Percentiles rank a stretch among this genome's conserved stretches.
phyloP scores from a whole-genome alignment of 2,113 vertebrate species.

The Caranx ignobilis region DNA sequence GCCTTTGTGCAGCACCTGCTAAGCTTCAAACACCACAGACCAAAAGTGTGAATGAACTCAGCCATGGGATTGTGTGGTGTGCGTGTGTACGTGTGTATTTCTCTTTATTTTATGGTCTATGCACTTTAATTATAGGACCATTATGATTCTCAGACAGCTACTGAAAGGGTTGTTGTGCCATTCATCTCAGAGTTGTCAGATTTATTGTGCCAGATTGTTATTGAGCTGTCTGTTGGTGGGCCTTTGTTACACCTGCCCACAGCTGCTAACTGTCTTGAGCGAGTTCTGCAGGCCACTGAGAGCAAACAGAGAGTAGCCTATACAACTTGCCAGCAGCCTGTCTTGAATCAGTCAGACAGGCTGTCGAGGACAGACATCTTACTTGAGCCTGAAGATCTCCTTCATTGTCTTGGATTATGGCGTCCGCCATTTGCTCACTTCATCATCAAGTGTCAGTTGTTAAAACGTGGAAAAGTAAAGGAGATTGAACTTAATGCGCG shows the following conservation, averaged over 20 bases:
- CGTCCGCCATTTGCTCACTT: constrained; percentile 63
- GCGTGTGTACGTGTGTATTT: constrained; percentile 2
- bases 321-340: not conserved
- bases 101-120: not conserved
- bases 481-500: not conserved
- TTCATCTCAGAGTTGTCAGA: not conserved
- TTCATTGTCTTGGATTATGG: constrained; percentile 56
- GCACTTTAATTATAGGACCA: not conserved
- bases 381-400: constrained; percentile 83
- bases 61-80: constrained; percentile 1
- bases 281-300: not conserved
- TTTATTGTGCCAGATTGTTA: not conserved
- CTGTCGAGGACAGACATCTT: constrained; percentile 12
- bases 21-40: constrained; percentile 27
- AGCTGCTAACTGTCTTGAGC: not conserved
- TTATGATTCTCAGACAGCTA: not conserved
- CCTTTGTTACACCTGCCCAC: not conserved
- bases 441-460: not conserved
- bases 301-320: not conserved
- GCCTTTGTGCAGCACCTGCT: constrained; percentile 21
- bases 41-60: constrained; percentile 49
- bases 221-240: not conserved
- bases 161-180: not conserved
- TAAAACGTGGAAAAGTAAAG: not conserved
- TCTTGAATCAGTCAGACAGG: not conserved